phyloP scores from a whole-genome alignment of 2,888 invertebrate species.

The Phaedon cochleariae region DNA sequence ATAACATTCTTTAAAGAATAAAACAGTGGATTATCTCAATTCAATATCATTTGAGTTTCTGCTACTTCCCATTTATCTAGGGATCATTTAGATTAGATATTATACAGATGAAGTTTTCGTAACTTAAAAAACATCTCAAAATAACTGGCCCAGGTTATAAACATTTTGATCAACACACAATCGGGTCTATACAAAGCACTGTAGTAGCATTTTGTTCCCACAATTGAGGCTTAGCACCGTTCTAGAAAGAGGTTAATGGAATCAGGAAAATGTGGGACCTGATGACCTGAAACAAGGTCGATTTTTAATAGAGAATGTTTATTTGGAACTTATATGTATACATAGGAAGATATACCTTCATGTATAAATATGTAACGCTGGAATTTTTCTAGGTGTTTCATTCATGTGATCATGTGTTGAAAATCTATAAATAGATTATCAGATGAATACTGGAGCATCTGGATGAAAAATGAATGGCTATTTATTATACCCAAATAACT shows the following conservation, averaged over 20 bases:
- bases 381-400: background rate
- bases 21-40: no score
- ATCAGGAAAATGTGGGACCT: constrained; percentile 2
- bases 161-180: no score
- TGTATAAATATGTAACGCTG: background rate
- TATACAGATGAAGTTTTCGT: no score
- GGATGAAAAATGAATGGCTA: constrained; percentile 1
- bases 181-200: no score
- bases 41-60: no score
- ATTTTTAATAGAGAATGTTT: constrained; percentile 10
- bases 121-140: no score
- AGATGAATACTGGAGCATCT: constrained; percentile 7
- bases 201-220: no score
- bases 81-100: no score
- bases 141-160: no score
- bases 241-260: constrained; percentile 3
- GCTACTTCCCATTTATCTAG: no score
- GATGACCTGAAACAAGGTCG: constrained; percentile 16
- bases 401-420: constrained; percentile 1
- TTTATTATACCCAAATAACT: constrained; percentile 2
- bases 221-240: no score
- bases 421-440: constrained; percentile 4
- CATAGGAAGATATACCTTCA: background rate
- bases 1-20: no score
- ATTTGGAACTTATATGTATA: constrained; percentile 3